Base-by-base conservation (phyloP, 2,113 vertebrate species). In the Phoxinus phoxinus region DNA sequence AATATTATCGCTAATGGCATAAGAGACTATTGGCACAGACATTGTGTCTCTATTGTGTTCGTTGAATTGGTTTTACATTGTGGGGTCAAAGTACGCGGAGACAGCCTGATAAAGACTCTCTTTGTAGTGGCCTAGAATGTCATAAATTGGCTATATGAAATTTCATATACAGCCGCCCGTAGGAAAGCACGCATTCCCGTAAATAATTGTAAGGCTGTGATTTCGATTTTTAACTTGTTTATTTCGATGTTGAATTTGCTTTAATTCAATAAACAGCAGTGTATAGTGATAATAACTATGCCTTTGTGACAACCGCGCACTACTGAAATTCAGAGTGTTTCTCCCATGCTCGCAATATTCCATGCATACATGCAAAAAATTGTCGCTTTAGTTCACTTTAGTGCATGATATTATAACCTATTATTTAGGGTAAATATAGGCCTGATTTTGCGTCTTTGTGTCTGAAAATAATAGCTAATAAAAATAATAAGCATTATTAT, bases 271-370 rank as follows among this genome's bases (percentile, higher is more conserved):
- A 58, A 78, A 78, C 21, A 41, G 32, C 32, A n/a, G 3, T 4
- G 56, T 21, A 19, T 2, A 21, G 19, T 56, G 19, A 56, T 56
- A 51, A n/a, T 78, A 41, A 59, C 21, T 9, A 41, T 35, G 21
- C 0, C 30, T 58, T 7, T 27, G n/a, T 10, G 12, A 3, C 8
- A 35, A 6, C 19, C 5, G 46, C 30, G 17, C 48, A 35, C 4
- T 23, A 32, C 30, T 35, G 27, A 35, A 77, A 77, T 56, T 11
- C 44, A 19, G 12, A 48, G 46, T 13, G 4, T 75, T 44, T 15
- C n/a, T 35, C 61, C 51, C 84, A 85, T 87, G 72, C 79, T 80
- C 88, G 85, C 85, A 17, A 46, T 73, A 46, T 73, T 25, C 6
- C 37, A 46, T 17, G 11, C 41, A 25, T 5, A 30, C 5, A 25